Evolutionary conservation across 2,113 vertebrate genomes (phyloP).

Genomic region (Carlito syrichta): DNA sequence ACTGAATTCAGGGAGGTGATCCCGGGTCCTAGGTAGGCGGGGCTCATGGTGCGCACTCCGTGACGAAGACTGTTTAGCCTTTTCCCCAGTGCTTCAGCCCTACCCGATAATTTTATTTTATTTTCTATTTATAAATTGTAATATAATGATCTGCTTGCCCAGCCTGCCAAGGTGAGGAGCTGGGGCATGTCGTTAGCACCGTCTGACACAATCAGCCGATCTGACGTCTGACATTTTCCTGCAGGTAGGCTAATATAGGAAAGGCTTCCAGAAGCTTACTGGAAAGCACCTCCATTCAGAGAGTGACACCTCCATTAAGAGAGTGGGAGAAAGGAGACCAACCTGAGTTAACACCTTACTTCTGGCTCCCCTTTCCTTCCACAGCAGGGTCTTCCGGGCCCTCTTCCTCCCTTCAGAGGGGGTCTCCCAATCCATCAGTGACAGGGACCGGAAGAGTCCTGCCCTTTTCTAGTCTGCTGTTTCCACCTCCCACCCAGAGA

Average conservation of each 20-base stretch:
- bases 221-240: conserved; percentile 32
- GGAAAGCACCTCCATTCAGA: conserved; percentile 46
- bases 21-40: not conserved
- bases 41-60: not conserved
- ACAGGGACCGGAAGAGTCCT: not conserved
- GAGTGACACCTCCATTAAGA: not conserved
- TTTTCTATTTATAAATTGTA: conserved; percentile 88
- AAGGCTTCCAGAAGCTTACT: conserved; percentile 49
- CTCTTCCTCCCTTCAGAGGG: not conserved
- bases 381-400: not conserved
- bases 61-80: not conserved
- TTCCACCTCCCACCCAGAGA: not conserved
- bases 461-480: not conserved
- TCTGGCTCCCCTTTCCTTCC: not conserved
- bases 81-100: conserved; percentile 48
- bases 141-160: conserved; percentile 79
- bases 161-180: conserved; percentile 1
- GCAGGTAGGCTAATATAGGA: conserved; percentile 60
- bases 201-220: conserved; percentile 10
- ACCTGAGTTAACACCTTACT: not conserved
- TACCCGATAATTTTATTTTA: conserved; percentile 84
- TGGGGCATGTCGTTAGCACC: conserved; percentile 6
- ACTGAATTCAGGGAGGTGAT: not conserved
- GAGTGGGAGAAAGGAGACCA: not conserved
- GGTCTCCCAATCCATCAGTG: not conserved